These are phyloP conservation scores for Physeter macrocephalus DNA, from an alignment of 2,113 vertebrate species.

Conservation along the genomic window DNA sequence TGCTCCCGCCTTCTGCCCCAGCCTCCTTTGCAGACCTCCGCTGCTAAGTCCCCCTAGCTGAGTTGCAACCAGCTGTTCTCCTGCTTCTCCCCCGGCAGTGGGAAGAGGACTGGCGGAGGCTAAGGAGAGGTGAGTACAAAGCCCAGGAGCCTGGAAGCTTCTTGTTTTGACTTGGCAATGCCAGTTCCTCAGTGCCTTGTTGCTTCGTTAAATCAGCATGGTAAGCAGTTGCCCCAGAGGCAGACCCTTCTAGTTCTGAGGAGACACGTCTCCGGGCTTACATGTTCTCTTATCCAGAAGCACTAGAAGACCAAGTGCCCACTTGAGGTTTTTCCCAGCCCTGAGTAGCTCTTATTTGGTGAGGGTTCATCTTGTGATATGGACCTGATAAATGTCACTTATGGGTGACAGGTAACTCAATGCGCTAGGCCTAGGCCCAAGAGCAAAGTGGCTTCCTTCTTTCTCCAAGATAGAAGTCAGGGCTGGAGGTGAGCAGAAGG, in stretches of 20 bases:
- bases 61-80: background rate
- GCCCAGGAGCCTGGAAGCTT: background rate
- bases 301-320: background rate
- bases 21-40: background rate
- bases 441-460: background rate
- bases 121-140: background rate
- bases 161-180: background rate
- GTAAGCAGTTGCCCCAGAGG: background rate
- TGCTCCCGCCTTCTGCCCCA: rapidly evolving
- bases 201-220: background rate
- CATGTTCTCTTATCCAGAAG: background rate
- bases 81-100: background rate
- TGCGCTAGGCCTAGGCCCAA: background rate
- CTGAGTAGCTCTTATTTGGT: background rate
- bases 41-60: background rate
- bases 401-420: background rate
- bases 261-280: background rate
- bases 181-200: background rate
- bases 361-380: background rate
- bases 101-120: background rate
- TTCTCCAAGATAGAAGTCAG: background rate
- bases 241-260: background rate
- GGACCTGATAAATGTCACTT: background rate
- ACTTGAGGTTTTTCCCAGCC: background rate
- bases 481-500: background rate